Evolutionary conservation across 2,797 vertebrate genomes (phyloP), one percentile per base, ranked within the genome.

Genomic region (Atherinosoma microstoma): DNA sequence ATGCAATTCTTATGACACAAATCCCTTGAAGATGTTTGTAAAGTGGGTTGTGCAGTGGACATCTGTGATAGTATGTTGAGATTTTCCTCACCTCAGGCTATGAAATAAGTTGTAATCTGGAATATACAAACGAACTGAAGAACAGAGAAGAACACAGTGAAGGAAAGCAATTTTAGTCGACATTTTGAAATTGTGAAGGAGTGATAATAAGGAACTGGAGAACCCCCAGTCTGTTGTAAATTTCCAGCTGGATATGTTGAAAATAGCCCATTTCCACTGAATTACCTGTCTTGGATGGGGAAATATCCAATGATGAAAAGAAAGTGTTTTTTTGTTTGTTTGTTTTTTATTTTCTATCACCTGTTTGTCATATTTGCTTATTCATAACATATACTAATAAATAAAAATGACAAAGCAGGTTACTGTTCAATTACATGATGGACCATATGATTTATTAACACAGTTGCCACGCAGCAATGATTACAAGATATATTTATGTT

Each of bases 1-100:
- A 87, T 85, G 80, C 67, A 76, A 84, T 87, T 83, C 73, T 79
- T 85, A 59, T 79, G 78, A 64, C 80, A 78, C 51, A 74, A 87
- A 72, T 83, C 78, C 76, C 77, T 79, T 16, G 71, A 66, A 86
- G 82, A 76, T 76, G 76, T 82, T 85, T 54, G 5, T 82, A 64
- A 85, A 53, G 47, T 56, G 56, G 68, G 51, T 38, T 56, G 61
- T 45, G 18, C 62, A 60, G 69, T 63, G 73, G 76, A 80, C 78
- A 71, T 85, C 70, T 89, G 82, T 56, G 79, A 83, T 65, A 67
- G 75, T 53, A 59, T 49, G 40, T 59, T 71, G 42, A 78, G 67
- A 75, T 82, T 70, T 63, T 67, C 40, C 73, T 83, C 71, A 79
- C 60, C 79, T 76, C 49, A 0, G 64, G 76, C 45, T 53, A 51